Base-by-base conservation (phyloP, 2,888 invertebrate genomes). In the Fissipunctia ypsillon region DNA sequence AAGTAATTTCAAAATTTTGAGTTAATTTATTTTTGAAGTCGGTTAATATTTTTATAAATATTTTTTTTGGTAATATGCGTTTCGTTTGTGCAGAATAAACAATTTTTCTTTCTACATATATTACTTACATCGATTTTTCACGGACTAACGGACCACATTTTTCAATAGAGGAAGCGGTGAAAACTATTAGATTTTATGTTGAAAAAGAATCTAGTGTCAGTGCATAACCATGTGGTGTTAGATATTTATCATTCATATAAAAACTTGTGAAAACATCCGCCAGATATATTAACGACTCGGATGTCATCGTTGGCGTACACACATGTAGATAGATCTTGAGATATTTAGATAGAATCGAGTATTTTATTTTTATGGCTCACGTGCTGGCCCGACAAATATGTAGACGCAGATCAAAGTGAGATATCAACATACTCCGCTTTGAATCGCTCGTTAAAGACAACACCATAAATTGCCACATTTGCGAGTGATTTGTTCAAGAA, bases 351-450 rank as follows among this genome's bases (percentile, higher is more conserved):
- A 76, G 63, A 19, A 77, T 70, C 60, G 61, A 73, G 71, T 64
- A 74, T 78, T 79, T 80, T 73, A 80, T 76, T 78, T 79, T 80
- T 73, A 80, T 76, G 57, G 73, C 75, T 65, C 64, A 70, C 57
- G 70, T 76, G 78, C 73, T 72, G 70, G 68, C 66, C 74, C 59
- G 67, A 73, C 61, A 76, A 78, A 76, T 76, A 81, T 83, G 78
- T 59, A 76, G 69, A 60, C 71, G 65, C 65, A 66, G 75, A 83
- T 78, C 78, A 69, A 70, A 70, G 69, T 43, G n/a, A 67, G 71
- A 75, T 80, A 73, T 69, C 41, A 41, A 59, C 56, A 69, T 63
- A 72, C 19, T 52, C 63, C 43, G 54, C 54, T 52, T 65, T 68
- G 52, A 67, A 43, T 57, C 16, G 59, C 63, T 81, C 67, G 67